Evolutionary conservation across 1,140 invertebrate genomes (phyloP).

Genomic region (Phenacoccus solenopsis): DNA sequence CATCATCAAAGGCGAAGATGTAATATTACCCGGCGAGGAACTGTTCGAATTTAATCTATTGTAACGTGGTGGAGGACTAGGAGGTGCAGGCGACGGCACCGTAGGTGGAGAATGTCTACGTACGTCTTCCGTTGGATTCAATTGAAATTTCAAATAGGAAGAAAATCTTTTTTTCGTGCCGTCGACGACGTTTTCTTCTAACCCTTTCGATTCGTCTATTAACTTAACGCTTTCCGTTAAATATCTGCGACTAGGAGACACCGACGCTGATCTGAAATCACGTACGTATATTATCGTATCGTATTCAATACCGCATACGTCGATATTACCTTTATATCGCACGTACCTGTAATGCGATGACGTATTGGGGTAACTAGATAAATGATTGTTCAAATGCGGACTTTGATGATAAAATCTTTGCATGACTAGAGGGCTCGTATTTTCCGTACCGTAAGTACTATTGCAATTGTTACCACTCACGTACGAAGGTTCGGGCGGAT

Average conservation of each 20-base stretch:
- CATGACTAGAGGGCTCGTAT: constrained; percentile 48
- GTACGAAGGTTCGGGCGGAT: constrained; percentile 18
- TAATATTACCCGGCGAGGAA: constrained; percentile 26
- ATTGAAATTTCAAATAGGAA: constrained; percentile 57
- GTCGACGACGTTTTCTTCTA: constrained; percentile 30
- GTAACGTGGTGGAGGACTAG: constrained; percentile 49
- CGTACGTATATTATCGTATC: background rate
- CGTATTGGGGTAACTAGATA: background rate
- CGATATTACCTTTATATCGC: background rate
- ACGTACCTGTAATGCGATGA: background rate
- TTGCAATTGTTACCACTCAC: constrained; percentile 19
- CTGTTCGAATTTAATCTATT: constrained; percentile 36
- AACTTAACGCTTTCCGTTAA: constrained; percentile 23
- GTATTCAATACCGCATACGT: background rate
- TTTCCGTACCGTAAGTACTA: constrained; percentile 31
- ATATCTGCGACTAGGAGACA: constrained; percentile 28
- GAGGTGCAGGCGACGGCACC: constrained; percentile 34
- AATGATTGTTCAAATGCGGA: constrained; percentile 31
- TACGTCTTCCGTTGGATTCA: constrained; percentile 31
- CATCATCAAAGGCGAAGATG: constrained; percentile 44
- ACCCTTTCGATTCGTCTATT: constrained; percentile 28
- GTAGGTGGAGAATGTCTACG: constrained; percentile 24
- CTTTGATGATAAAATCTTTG: constrained; percentile 49
- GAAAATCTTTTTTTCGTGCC: constrained; percentile 49
- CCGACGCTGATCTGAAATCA: constrained; percentile 26